Percentiles rank a stretch among this genome's conserved stretches.
Conservation (phyloP, 2,888 invertebrate species). For the Thereva unica region DNA sequence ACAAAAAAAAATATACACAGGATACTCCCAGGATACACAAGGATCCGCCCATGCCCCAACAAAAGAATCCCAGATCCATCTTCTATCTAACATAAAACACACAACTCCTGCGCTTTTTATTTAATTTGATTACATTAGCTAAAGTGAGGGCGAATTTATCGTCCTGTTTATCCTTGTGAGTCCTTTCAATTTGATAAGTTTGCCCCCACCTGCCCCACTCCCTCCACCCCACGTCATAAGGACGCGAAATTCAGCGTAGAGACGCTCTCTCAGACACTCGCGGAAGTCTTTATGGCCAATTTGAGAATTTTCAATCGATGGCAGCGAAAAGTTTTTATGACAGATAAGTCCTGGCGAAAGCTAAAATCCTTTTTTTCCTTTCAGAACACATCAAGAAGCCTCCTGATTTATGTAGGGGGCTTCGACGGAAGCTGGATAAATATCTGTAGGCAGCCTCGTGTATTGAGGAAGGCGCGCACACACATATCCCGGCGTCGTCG, state of each 20-base stretch:
- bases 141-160: slow-evolving; percentile 34
- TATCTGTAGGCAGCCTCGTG: not conserved
- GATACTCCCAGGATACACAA: no score
- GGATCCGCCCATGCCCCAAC: no score
- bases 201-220: not conserved
- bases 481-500: not conserved
- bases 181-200: slow-evolving; percentile 19
- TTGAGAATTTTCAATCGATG: slow-evolving; percentile 30
- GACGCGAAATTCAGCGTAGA: no score
- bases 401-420: slow-evolving; percentile 32
- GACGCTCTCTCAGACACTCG: not conserved
- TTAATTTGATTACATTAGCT: slow-evolving; percentile 37
- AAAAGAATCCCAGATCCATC: not conserved
- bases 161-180: slow-evolving; percentile 30
- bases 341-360: slow-evolving; percentile 23
- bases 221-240: not conserved
- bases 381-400: slow-evolving; percentile 6
- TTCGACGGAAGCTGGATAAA: slow-evolving; percentile 3
- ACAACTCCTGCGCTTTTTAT: slow-evolving; percentile 32
- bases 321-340: slow-evolving; percentile 33
- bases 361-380: slow-evolving; percentile 27
- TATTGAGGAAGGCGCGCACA: slow-evolving; percentile 25
- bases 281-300: slow-evolving; percentile 8
- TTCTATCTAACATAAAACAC: not conserved
- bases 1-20: no score